Conservation (phyloP, 1,140 invertebrate species). For the Meloidogyne hapla region DNA sequence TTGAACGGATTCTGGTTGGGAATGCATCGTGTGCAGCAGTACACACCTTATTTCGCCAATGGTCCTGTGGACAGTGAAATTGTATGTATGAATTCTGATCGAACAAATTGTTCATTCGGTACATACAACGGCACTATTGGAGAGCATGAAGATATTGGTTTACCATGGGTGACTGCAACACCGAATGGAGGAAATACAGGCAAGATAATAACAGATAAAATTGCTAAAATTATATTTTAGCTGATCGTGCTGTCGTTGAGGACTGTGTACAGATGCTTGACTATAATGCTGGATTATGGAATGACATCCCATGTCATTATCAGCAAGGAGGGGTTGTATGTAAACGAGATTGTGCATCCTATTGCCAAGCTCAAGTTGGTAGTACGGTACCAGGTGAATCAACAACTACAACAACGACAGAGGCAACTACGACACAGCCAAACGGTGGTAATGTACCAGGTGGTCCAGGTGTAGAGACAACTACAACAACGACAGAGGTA, state of each 20-base stretch:
- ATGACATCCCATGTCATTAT: not conserved
- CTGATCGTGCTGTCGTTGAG: not conserved
- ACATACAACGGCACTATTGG: not conserved
- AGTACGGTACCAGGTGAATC: no score
- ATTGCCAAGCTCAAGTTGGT: not conserved
- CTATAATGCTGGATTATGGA: not conserved
- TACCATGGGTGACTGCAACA: not conserved
- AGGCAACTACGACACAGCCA: no score
- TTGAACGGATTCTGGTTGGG: not conserved
- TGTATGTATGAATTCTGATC: not conserved
- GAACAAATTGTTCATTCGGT: not conserved
- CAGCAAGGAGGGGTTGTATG: not conserved
- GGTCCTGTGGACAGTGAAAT: not conserved
- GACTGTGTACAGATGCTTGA: not conserved
- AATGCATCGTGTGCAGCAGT: not conserved
- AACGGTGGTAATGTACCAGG: not conserved
- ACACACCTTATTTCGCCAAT: not conserved
- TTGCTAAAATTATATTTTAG: not conserved
- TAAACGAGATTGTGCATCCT: not conserved
- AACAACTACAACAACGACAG: not conserved
- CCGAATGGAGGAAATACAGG: not conserved
- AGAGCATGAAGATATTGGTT: not conserved
- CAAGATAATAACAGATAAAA: not conserved
- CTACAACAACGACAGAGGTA: not conserved
- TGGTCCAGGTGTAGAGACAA: no score